Evolutionary conservation across 1,140 invertebrate genomes (phyloP).

Genomic region (Papilio glaucus): DNA sequence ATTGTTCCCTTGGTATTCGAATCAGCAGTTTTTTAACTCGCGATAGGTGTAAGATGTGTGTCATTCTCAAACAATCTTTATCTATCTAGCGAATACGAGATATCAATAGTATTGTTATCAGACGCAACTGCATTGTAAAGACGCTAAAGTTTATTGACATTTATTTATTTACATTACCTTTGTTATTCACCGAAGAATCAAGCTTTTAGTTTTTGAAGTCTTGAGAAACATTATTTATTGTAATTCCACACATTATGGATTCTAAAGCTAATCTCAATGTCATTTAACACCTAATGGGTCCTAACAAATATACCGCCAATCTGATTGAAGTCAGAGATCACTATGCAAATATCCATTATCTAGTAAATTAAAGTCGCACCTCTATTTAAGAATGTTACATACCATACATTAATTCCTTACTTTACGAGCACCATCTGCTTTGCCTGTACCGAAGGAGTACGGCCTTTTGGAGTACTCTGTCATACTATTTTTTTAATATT

Average conservation of each 20-base stretch:
- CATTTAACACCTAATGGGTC: not conserved
- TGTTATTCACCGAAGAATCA: too few relatives aligned
- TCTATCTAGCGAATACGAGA: not conserved
- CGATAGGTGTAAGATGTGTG: not conserved
- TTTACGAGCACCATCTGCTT: too few relatives aligned
- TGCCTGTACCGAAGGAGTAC: too few relatives aligned
- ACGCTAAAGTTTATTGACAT: not conserved
- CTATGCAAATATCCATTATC: constrained; percentile 11
- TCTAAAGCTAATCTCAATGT: not conserved
- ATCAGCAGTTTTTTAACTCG: not conserved
- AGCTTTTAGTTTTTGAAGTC: too few relatives aligned
- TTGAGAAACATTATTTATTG: not conserved
- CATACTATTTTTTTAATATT: too few relatives aligned
- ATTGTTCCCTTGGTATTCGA: too few relatives aligned
- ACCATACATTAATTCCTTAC: not conserved
- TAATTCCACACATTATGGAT: not conserved
- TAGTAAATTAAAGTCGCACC: not conserved
- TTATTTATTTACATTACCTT: constrained; percentile 6
- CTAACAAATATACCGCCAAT: constrained; percentile 14
- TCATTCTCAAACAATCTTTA: constrained; percentile 17
- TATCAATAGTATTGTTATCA: not conserved
- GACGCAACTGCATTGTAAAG: not conserved
- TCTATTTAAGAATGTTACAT: not conserved
- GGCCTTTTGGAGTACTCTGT: not conserved
- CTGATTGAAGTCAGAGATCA: constrained; percentile 4